Evolutionary conservation across 2,888 invertebrate genomes (phyloP), one percentile per base, ranked within the genome.

Genomic region (Nomada hirtipes): DNA sequence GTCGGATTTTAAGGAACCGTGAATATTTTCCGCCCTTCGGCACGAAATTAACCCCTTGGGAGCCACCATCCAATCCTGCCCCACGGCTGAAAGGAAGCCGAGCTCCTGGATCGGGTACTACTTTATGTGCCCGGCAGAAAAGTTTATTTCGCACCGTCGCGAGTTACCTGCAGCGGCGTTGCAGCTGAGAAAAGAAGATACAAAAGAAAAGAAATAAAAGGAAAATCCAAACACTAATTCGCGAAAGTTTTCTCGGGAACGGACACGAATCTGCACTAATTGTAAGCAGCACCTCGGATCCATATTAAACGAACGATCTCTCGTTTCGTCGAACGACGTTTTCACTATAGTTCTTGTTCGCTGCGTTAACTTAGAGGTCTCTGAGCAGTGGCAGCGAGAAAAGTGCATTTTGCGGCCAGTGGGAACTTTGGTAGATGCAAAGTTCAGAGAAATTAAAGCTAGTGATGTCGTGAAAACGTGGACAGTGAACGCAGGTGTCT

Each of bases 1-100:
- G 91, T 88, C 90, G 92, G 91, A 91, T 93, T 93, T 93, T 93
- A 93, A 93, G 91, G 92, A 92, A 92, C 92, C 92, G 93, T 93
- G 92, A 93, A 93, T 92, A 91, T 91, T 91, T 91, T 91, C 90
- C 86, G 86, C 89, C 92, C 91, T 90, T 89, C 86, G 86, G 86
- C 83, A 84, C 73, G 86, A 91, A 92, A 93, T 93, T 92, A 92
- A 92, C 88, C 93, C 92, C 92, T 82, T 87, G 93, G 92, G 93
- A 91, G 84, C 85, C 76, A 82, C 85, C 87, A 82, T 89, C 87
- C 90, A 84, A 89, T 89, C 87, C 84, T 68, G 77, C 71, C 85
- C 81, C 55, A 26, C 60, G 76, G 77, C 76, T 57, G 64, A 77
- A 79, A 84, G 77, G 76, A 87, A 71, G 42, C 63, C 72, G 29